Evolutionary conservation across 2,113 vertebrate species (phyloP).

Genomic region (Anser brachyrhynchus): DNA sequence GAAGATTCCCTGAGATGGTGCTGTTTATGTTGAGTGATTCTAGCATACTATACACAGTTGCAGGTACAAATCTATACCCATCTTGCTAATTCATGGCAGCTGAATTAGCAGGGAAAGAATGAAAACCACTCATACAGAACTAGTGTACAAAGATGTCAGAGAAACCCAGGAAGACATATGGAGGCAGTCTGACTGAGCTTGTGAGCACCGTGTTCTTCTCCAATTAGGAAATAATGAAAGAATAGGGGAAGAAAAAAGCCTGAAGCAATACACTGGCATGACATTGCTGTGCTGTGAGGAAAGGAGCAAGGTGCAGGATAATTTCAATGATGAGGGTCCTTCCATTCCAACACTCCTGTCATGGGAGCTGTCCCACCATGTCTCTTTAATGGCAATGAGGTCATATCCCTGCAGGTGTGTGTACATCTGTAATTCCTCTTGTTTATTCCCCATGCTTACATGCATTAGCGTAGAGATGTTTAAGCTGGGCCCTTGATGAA

Average conservation of each 20-base stretch:
- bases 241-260: not conserved
- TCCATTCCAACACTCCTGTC: too few relatives aligned
- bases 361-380: too few relatives aligned
- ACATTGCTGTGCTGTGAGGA: not conserved
- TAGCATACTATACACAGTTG: not conserved
- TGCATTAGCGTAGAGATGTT: too few relatives aligned
- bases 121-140: not conserved
- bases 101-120: not conserved
- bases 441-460: too few relatives aligned
- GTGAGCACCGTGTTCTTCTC: fast-evolving
- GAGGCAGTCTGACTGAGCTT: not conserved
- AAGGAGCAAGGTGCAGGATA: not conserved
- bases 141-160: fast-evolving
- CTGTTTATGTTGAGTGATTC: not conserved
- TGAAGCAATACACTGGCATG: not conserved
- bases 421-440: too few relatives aligned
- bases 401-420: too few relatives aligned
- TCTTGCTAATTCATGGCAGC: not conserved
- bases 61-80: not conserved
- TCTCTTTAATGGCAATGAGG: too few relatives aligned
- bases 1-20: not conserved
- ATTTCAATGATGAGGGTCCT: not conserved
- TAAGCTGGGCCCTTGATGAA: too few relatives aligned
- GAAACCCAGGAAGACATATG: not conserved
- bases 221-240: not conserved